Evolutionary conservation across 1,140 invertebrate species (phyloP).

Genomic region (Dinothrombium tinctorium): DNA sequence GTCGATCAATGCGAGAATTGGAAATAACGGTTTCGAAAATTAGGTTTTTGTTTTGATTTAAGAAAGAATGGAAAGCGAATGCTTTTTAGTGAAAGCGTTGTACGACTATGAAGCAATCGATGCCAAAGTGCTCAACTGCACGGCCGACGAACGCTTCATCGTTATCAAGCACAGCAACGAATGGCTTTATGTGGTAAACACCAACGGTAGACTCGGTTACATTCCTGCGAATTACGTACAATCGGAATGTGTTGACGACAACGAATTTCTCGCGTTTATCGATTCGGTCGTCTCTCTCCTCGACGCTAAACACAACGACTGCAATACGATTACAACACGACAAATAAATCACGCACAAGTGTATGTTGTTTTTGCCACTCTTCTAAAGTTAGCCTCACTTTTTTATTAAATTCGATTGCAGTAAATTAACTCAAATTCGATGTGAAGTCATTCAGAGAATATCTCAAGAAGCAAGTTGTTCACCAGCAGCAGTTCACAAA

Average conservation of each 20-base stretch:
- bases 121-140: conserved; percentile 32
- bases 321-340: conserved; percentile 19
- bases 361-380: conserved; percentile 26
- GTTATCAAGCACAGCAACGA: conserved; percentile 51
- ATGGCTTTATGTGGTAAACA: conserved; percentile 64
- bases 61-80: no score
- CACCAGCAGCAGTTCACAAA: not conserved
- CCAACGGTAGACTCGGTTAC: conserved; percentile 49
- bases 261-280: conserved; percentile 9
- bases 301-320: conserved; percentile 11
- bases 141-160: conserved; percentile 48
- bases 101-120: conserved; percentile 19
- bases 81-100: conserved; percentile 32
- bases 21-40: no score
- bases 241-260: conserved; percentile 19
- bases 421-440: conserved; percentile 11
- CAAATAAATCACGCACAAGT: conserved; percentile 15
- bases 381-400: not conserved
- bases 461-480: not conserved
- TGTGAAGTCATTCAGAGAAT: conserved; percentile 11
- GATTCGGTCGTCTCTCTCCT: conserved; percentile 6
- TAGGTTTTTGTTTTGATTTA: no score
- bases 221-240: conserved; percentile 63
- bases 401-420: not conserved
- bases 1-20: no score